phyloP scores from a whole-genome alignment of 2,113 vertebrate genomes.

The Phyllostomus hastatus region DNA sequence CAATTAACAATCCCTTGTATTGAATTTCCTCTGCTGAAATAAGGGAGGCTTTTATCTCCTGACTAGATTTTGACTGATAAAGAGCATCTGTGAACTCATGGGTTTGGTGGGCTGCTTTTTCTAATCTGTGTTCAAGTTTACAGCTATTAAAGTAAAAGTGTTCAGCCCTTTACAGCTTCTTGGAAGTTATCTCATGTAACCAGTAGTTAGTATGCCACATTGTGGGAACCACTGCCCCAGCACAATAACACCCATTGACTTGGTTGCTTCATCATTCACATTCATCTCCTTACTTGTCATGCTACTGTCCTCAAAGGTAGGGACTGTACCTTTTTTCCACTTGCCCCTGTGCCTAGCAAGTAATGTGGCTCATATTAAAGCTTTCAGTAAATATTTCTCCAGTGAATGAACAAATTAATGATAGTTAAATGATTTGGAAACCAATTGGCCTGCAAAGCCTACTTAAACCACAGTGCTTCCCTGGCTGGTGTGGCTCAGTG shows the following conservation, averaged over 20 bases:
- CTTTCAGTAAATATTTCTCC: background rate
- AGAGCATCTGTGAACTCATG: background rate
- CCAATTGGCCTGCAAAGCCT: background rate
- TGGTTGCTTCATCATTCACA: background rate
- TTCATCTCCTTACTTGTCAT: background rate
- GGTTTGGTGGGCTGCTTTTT: background rate
- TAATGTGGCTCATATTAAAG: background rate
- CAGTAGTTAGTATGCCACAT: background rate
- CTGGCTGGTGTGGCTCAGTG: background rate
- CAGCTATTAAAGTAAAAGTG: background rate
- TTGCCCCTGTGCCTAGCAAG: background rate
- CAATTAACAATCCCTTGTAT: background rate
- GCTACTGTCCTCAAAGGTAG: background rate
- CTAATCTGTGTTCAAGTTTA: background rate
- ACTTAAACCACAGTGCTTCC: background rate
- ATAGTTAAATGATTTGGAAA: background rate
- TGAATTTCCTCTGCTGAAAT: background rate
- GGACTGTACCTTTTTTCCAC: background rate
- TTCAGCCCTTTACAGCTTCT: background rate
- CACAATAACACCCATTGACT: background rate
- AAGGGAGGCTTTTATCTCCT: background rate
- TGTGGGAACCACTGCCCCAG: background rate
- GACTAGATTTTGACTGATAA: background rate
- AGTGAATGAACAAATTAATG: background rate
- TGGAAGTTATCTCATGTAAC: background rate